These are phyloP conservation scores for Pelochelys cantorii DNA, from an alignment of 2,797 vertebrate species.

Conservation along the genomic window DNA sequence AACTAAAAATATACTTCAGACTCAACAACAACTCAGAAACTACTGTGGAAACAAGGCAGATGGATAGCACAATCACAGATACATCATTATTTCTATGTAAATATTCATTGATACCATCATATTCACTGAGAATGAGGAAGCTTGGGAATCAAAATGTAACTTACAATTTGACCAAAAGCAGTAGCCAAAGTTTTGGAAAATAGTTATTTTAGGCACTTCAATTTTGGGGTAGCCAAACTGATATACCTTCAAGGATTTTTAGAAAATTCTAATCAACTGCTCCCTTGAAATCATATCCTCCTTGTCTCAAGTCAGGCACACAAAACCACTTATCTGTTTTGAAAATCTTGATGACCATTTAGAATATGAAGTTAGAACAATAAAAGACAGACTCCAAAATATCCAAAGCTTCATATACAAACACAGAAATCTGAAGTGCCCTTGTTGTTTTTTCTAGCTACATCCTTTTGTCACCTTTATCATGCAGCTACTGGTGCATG, in stretches of 20 bases:
- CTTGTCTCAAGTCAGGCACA: not conserved
- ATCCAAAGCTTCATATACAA: not conserved
- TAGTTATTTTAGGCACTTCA: not conserved
- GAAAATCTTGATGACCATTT: not conserved
- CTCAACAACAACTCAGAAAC: not conserved
- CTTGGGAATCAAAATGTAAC: not conserved
- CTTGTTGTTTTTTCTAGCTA: not conserved
- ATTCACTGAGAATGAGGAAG: not conserved
- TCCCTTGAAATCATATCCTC: not conserved
- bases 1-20: not conserved
- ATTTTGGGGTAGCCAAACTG: not conserved
- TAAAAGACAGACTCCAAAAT: not conserved
- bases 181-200: not conserved
- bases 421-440: fast-evolving
- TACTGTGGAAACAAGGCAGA: not conserved
- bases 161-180: not conserved
- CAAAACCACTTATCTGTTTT: not conserved
- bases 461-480: fast-evolving
- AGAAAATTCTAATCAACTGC: not conserved
- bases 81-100: not conserved
- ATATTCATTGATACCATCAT: not conserved
- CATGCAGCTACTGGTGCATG: not conserved
- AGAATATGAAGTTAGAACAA: not conserved
- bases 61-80: not conserved
- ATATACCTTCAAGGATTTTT: not conserved